Base-by-base conservation (phyloP, 2,888 invertebrate genomes). In the Teleiodes luculella region DNA sequence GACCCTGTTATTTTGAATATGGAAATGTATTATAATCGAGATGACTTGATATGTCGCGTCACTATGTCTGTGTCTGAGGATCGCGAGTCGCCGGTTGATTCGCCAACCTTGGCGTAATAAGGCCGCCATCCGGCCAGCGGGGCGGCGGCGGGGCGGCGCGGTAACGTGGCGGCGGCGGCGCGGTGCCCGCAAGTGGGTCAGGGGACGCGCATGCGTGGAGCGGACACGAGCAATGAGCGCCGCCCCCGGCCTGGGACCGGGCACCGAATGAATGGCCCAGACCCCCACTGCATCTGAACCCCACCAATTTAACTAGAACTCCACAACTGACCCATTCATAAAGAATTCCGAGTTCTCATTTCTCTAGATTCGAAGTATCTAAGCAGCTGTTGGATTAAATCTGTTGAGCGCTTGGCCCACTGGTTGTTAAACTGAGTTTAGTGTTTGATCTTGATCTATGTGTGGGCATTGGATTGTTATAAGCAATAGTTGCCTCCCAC, bases 161-260 rank as follows among this genome's bases (percentile, higher is more conserved):
- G 66, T 70, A 64, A 68, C 71, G 61, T 66, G 66, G 59, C 63
- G 64, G 51, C 41, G 52, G 67, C 67, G 68, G 61, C 66, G 65
- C 68, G 69, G 67, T 74, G 74, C 60, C 60, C 62, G 71, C 85
- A 86, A 84, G 73, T 87, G 83, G 86, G 87, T 87, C 88, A 86
- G 79, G 70, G 80, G 78, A 76, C 82, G 82, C 86, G 86, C 86
- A 84, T 81, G 88, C 87, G 80, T 74, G 83, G 2, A 43, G 43
- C 84, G 85, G 86, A 86, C 82, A 75, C 78, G 66, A 65, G 80
- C 86, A 88, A 86, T 87, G 83, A 86, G 81, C 81, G 70, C 83
- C 84, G 83, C 85, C 87, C 86, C 83, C 83, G 76, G 76, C 76
- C 80, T 73, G 76, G 77, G 74, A 73, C 71, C 70, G 69, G 16